A percentile compares a stretch with the other conserved stretches of the same genome.
phyloP scores from a whole-genome alignment of 2,113 vertebrate species.

The Girardinichthys multiradiatus region DNA sequence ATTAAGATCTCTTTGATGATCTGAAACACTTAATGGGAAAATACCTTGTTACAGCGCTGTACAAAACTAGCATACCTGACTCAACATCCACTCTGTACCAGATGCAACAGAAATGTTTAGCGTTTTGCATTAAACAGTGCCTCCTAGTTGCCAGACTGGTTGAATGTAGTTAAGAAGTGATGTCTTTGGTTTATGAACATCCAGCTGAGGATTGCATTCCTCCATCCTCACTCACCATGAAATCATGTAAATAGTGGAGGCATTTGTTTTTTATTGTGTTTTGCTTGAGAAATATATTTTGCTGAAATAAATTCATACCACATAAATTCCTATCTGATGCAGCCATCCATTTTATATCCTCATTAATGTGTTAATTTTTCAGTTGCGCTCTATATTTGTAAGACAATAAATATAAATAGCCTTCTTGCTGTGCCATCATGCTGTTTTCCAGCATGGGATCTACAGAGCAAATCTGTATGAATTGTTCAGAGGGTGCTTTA shows the following conservation, averaged over 20 bases:
- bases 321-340: neutral
- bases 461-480: neutral
- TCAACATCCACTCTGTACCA: neutral
- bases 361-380: neutral
- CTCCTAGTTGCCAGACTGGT: conserved; percentile 19
- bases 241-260: too few relatives aligned
- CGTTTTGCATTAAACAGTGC: conserved; percentile 10
- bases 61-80: neutral
- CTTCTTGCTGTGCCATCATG: neutral
- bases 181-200: neutral
- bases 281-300: neutral
- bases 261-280: neutral
- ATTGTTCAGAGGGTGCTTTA: neutral
- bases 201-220: neutral
- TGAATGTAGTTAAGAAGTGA: neutral
- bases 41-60: neutral
- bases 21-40: too few relatives aligned
- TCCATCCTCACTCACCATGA: too few relatives aligned
- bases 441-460: neutral
- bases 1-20: too few relatives aligned
- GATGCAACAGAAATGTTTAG: too few relatives aligned
- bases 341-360: neutral
- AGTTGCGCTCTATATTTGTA: neutral
- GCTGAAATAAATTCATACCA: neutral
- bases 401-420: neutral